A percentile compares a stretch with the other conserved stretches of the same genome.
Conservation (phyloP, 2,888 invertebrate genomes). For the Himalopsyche japonica region DNA sequence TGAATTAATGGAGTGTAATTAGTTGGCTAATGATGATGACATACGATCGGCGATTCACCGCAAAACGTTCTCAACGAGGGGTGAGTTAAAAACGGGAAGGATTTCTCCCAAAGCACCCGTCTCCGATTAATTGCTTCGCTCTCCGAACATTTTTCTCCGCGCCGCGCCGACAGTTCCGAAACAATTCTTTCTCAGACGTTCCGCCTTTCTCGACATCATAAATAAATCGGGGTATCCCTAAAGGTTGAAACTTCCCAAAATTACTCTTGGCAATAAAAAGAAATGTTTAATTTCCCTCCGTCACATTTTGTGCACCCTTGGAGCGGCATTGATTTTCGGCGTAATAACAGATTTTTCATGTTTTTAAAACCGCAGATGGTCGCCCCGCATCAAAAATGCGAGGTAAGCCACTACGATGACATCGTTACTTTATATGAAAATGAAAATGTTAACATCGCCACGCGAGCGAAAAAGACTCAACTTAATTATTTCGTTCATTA, state of each 20-base stretch:
- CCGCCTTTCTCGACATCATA: not conserved
- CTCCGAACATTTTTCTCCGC: not conserved
- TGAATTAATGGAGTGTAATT: not conserved
- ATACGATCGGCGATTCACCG: not conserved
- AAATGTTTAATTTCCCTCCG: not conserved
- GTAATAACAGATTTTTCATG: not conserved
- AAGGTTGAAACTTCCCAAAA: not conserved
- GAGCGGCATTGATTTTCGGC: not conserved
- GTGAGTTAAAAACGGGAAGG: not conserved
- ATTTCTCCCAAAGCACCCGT: not conserved
- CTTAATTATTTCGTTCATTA: slow-evolving; percentile 1
- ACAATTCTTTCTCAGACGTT: not conserved
- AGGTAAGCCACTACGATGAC: not conserved
- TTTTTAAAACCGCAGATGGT: not conserved
- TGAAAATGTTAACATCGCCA: not conserved
- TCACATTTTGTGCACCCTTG: not conserved
- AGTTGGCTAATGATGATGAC: not conserved
- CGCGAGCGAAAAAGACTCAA: not conserved
- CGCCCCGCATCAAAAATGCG: not conserved
- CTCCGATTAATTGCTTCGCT: slow-evolving; percentile 1
- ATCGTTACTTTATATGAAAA: not conserved
- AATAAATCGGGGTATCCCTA: not conserved
- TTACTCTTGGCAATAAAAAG: not conserved
- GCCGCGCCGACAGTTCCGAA: not conserved
- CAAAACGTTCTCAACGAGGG: not conserved